Percentiles rank a stretch among this genome's conserved stretches.
phyloP scores from a whole-genome alignment of 2,113 vertebrate species.

The Charadrius vociferus region DNA sequence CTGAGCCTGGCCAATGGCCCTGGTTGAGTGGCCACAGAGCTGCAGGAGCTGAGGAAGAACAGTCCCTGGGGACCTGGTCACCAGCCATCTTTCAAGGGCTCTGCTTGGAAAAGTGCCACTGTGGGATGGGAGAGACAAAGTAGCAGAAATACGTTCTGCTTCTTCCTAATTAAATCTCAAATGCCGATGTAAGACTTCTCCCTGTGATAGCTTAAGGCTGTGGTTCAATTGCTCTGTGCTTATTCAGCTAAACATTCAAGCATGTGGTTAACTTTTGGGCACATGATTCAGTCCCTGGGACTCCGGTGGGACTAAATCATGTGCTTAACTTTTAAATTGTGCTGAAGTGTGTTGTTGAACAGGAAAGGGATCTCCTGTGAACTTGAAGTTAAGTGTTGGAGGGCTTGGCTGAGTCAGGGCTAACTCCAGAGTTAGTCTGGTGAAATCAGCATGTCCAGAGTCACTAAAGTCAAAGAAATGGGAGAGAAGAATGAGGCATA shows the following conservation, averaged over 20 bases:
- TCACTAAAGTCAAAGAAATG: neutral
- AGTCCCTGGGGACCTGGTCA: neutral
- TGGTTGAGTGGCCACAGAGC: neutral
- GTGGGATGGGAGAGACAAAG: neutral
- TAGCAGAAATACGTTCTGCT: neutral
- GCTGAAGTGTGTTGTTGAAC: neutral
- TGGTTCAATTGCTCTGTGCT: neutral
- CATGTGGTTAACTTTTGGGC: neutral
- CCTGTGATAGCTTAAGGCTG: neutral
- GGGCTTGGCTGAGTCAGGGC: neutral
- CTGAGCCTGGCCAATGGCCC: neutral
- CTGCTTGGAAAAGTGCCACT: neutral
- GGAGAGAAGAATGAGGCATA: neutral
- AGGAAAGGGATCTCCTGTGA: neutral
- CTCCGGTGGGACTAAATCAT: neutral
- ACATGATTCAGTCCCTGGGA: neutral
- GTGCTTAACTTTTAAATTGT: neutral
- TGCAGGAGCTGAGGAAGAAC: neutral
- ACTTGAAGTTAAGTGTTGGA: neutral
- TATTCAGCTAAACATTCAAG: neutral
- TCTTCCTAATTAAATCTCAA: neutral
- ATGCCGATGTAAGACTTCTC: neutral
- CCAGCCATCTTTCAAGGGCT: neutral
- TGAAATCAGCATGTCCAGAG: neutral
- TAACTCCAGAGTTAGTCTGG: neutral